Conservation (phyloP, 2,113 vertebrate genomes). For the Addax nasomaculatus region DNA sequence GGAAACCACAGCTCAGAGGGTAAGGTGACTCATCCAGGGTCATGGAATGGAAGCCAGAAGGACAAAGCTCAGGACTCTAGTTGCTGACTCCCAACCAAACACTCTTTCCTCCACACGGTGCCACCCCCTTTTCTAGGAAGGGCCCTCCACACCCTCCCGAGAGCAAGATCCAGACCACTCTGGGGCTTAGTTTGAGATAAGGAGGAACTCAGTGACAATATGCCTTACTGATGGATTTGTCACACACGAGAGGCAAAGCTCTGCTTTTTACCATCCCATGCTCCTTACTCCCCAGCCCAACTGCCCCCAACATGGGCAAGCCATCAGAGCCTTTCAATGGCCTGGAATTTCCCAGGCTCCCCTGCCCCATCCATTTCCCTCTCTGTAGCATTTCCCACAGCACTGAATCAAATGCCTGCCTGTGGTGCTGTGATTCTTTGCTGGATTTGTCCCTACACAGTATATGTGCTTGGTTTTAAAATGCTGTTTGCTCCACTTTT, state of each 20-base stretch:
- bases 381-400: not conserved
- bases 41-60: not conserved
- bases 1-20: not conserved
- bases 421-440: not conserved
- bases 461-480: conserved; percentile 15
- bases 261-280: not conserved
- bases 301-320: not conserved
- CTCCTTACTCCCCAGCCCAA: not conserved
- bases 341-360: not conserved
- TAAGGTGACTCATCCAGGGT: not conserved
- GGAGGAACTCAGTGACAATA: not conserved
- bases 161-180: not conserved
- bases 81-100: not conserved
- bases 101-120: not conserved
- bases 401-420: not conserved
- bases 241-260: not conserved
- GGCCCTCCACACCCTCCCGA: not conserved
- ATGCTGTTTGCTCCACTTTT: conserved; percentile 19
- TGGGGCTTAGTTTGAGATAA: not conserved
- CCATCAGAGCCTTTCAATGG: not conserved
- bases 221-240: not conserved
- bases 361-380: not conserved
- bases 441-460: not conserved
- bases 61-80: not conserved
- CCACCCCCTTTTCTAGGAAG: not conserved